phyloP scores from a whole-genome alignment of 2,888 invertebrate species.

The Sphaerophoria taeniata region DNA sequence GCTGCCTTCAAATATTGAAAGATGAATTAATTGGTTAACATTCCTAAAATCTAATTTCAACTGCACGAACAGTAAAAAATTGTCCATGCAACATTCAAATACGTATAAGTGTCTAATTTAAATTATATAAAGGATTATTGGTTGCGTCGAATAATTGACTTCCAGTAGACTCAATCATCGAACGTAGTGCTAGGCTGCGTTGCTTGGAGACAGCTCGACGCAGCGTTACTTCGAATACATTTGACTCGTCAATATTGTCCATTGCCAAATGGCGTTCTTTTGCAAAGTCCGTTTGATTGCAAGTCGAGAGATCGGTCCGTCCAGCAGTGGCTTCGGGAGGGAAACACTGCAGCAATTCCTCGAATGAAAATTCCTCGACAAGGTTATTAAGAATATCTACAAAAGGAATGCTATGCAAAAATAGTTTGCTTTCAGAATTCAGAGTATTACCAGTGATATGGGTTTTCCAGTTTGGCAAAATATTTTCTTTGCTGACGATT shows the following conservation, averaged over 20 bases:
- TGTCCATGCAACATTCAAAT: background rate
- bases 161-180: constrained; percentile 86
- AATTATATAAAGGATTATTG: constrained; percentile 82
- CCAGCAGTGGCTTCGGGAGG: constrained; percentile 80
- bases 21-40: constrained; percentile 31
- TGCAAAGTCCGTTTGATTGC: constrained; percentile 56
- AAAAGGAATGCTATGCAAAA: too few species aligned
- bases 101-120: constrained; percentile 65
- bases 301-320: constrained; percentile 75
- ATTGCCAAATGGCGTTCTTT: constrained; percentile 77
- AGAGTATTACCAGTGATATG: constrained; percentile 78
- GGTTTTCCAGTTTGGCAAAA: constrained; percentile 80
- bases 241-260: constrained; percentile 82
- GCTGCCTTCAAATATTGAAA: constrained; percentile 51
- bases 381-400: constrained; percentile 80
- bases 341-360: constrained; percentile 81
- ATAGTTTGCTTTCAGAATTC: too few species aligned
- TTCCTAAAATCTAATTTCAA: constrained; percentile 23
- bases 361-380: constrained; percentile 80
- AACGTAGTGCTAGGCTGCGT: constrained; percentile 85
- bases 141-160: constrained; percentile 84
- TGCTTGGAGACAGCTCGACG: constrained; percentile 84
- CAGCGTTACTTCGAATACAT: constrained; percentile 81
- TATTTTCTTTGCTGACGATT: constrained; percentile 79
- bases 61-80: background rate